These are phyloP conservation scores for Nanorana parkeri DNA, from an alignment of 2,113 vertebrate genomes.

Conservation along the genomic window DNA sequence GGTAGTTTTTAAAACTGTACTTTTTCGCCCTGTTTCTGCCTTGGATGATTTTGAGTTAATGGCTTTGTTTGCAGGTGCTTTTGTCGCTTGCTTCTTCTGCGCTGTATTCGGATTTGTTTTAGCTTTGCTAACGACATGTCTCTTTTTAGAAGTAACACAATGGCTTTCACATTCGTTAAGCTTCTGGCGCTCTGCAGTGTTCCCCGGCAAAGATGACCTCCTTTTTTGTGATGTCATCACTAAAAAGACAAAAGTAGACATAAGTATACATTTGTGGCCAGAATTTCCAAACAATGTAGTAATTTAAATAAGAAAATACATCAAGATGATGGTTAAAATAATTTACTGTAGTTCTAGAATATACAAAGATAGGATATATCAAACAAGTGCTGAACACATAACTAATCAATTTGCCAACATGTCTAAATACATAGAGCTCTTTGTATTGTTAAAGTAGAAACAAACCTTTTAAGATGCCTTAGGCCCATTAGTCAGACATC, in stretches of 20 bases:
- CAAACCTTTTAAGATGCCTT: too few species aligned
- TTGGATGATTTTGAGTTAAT: slow-evolving; percentile 47
- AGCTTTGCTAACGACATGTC: slow-evolving; percentile 73
- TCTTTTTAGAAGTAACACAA: slow-evolving; percentile 65
- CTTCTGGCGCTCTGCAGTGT: slow-evolving; percentile 73
- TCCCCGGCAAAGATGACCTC: slow-evolving; percentile 70
- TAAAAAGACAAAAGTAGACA: slow-evolving; percentile 66
- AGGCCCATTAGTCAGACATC: too few species aligned
- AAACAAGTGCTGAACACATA: too few species aligned
- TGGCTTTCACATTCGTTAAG: slow-evolving; percentile 67
- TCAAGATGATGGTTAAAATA: too few species aligned
- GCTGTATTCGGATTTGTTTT: slow-evolving; percentile 61
- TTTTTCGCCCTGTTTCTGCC: slow-evolving; percentile 57
- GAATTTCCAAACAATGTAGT: too few species aligned
- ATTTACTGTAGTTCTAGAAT: too few species aligned
- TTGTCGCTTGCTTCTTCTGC: slow-evolving; percentile 72
- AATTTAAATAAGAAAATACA: too few species aligned
- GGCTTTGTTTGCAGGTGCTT: slow-evolving; percentile 66
- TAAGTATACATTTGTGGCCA: neutral
- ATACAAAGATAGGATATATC: too few species aligned
- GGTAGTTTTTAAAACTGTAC: slow-evolving; percentile 62
- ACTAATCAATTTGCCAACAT: too few species aligned
- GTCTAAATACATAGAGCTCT: too few species aligned
- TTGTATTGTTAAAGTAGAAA: too few species aligned
- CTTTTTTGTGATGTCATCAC: slow-evolving; percentile 80